Percentiles rank a stretch among this genome's conserved stretches.
These are phyloP conservation scores for Glyphotaelius pellucidus DNA, from an alignment of 2,888 invertebrate genomes.

Conservation along the genomic window DNA sequence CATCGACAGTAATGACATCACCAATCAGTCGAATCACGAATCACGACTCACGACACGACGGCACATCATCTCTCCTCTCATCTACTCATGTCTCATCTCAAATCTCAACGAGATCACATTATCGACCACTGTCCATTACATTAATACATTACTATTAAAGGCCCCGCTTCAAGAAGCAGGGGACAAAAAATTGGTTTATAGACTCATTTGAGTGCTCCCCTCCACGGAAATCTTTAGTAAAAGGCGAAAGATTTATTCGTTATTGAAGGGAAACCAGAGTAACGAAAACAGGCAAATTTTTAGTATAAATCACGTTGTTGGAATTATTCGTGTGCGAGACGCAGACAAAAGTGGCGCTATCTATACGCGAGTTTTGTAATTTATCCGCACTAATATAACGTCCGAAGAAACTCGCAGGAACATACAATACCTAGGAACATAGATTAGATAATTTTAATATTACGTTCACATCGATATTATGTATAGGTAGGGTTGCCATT, in stretches of 20 bases:
- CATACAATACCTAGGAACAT: too few species aligned
- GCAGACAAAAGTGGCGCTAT: not conserved
- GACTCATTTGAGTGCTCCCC: constrained; percentile 85
- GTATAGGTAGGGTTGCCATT: too few species aligned
- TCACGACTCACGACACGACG: too few species aligned
- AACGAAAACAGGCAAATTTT: not conserved
- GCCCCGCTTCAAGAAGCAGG: constrained; percentile 24
- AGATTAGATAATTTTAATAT: too few species aligned
- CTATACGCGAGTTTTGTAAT: not conserved
- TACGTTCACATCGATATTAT: too few species aligned
- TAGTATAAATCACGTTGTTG: not conserved
- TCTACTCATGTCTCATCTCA: too few species aligned
- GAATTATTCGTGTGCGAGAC: not conserved
- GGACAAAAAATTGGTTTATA: constrained; percentile 68
- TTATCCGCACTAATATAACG: not conserved
- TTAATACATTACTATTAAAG: not conserved
- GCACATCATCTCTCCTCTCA: too few species aligned
- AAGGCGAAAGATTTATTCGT: constrained; percentile 87
- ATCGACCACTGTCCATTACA: too few species aligned
- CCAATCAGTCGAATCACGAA: too few species aligned
- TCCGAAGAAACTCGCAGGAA: too few species aligned
- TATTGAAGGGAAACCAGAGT: constrained; percentile 83
- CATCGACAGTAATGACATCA: too few species aligned
- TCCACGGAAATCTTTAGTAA: constrained; percentile 89
- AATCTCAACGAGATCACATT: too few species aligned